Evolutionary conservation across 2,888 invertebrate species (phyloP).

Genomic region (Apamea anceps): DNA sequence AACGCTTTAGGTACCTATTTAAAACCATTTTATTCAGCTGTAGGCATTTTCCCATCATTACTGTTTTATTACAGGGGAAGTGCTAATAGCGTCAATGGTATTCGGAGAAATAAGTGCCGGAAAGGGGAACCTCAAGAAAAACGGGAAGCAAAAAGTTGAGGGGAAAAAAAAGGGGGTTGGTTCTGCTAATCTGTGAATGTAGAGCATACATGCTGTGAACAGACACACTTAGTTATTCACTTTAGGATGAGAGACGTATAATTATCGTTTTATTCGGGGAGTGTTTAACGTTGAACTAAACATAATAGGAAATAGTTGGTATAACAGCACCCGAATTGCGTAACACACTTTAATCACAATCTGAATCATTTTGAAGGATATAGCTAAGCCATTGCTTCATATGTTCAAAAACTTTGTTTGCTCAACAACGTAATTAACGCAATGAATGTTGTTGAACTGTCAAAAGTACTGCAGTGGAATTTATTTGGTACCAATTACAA

Average conservation of each 20-base stretch:
- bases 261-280: not conserved
- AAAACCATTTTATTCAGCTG: slow-evolving; percentile 54
- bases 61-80: slow-evolving; percentile 45
- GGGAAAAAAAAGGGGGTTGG: no score
- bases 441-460: no score
- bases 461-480: no score
- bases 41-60: slow-evolving; percentile 58
- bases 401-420: no score
- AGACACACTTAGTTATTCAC: slow-evolving; percentile 3
- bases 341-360: no score
- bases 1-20: slow-evolving; percentile 26
- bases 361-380: no score
- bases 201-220: not conserved
- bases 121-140: slow-evolving; percentile 42
- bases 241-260: not conserved
- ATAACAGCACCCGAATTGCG: no score
- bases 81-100: slow-evolving; percentile 58
- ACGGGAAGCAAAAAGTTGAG: slow-evolving; percentile 54
- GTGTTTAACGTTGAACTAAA: not conserved
- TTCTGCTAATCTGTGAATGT: slow-evolving; percentile 34
- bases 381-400: no score
- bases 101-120: slow-evolving; percentile 44
- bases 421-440: no score
- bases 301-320: not conserved
- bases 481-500: no score